Evolutionary conservation across 2,888 invertebrate genomes (phyloP).

Genomic region (Pachymerium ferrugineum): DNA sequence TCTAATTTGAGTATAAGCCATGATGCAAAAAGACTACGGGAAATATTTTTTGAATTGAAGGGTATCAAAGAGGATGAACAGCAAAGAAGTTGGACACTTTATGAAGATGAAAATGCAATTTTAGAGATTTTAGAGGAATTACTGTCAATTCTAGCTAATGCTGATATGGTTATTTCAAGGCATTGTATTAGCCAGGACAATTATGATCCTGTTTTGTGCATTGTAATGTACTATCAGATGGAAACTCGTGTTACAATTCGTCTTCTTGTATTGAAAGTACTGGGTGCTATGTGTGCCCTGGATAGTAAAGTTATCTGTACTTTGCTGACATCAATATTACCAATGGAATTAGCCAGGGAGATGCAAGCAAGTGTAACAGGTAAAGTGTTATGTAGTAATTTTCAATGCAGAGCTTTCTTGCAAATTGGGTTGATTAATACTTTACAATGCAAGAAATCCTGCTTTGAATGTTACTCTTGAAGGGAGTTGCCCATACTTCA

Average conservation of each 20-base stretch:
- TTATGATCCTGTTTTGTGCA: constrained; percentile 72
- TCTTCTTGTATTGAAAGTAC: constrained; percentile 72
- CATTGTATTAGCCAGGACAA: constrained; percentile 77
- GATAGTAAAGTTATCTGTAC: constrained; percentile 74
- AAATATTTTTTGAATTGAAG: constrained; percentile 75
- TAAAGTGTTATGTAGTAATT: no score
- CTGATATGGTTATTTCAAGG: constrained; percentile 79
- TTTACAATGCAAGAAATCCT: no score
- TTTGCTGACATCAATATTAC: constrained; percentile 78
- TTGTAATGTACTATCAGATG: constrained; percentile 94
- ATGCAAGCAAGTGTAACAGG: constrained; percentile 39
- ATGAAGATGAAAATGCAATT: constrained; percentile 87
- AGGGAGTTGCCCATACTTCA: no score
- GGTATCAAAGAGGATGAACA: constrained; percentile 91
- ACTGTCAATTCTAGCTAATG: constrained; percentile 62
- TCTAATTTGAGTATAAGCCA: constrained; percentile 54
- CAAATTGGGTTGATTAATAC: no score
- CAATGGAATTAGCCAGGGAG: constrained; percentile 80
- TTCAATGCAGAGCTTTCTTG: no score
- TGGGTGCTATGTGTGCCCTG: constrained; percentile 79
- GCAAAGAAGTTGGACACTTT: constrained; percentile 89
- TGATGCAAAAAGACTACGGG: constrained; percentile 74
- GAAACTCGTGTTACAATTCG: constrained; percentile 67
- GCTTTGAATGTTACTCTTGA: no score
- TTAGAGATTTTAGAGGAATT: constrained; percentile 63